phyloP scores from a whole-genome alignment of 1,140 invertebrate species.

The Reticulitermes speratus region DNA sequence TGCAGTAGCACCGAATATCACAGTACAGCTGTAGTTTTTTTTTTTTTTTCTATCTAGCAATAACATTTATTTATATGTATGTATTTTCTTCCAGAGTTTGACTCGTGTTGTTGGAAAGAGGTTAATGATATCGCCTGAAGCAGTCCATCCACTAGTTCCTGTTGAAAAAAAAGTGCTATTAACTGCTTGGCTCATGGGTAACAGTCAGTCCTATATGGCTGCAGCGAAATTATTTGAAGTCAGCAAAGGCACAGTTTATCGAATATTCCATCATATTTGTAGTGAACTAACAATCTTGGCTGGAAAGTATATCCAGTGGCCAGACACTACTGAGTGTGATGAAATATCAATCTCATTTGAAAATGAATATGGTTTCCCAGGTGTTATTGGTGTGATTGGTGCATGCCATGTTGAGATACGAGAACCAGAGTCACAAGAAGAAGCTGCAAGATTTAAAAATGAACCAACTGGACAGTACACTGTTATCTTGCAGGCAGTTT shows the following conservation, averaged over 20 bases:
- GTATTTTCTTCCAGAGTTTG: background rate
- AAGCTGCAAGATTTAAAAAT: constrained; percentile 32
- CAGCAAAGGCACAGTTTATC: background rate
- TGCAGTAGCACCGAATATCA: too few species aligned
- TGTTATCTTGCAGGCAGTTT: constrained; percentile 38
- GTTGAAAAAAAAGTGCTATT: constrained; percentile 21
- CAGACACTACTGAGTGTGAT: constrained; percentile 28
- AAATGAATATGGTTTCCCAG: constrained; percentile 35
- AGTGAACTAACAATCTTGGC: constrained; percentile 20
- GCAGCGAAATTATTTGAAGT: constrained; percentile 19
- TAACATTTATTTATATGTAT: too few species aligned
- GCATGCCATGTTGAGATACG: constrained; percentile 33
- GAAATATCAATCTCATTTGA: constrained; percentile 34
- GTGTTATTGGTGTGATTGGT: constrained; percentile 37
- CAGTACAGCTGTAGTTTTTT: too few species aligned
- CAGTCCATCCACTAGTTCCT: background rate
- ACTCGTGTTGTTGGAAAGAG: background rate
- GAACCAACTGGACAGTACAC: constrained; percentile 33
- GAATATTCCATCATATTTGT: constrained; percentile 27
- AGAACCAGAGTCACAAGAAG: background rate
- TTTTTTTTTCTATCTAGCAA: too few species aligned
- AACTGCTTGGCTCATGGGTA: constrained; percentile 19
- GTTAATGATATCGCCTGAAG: background rate
- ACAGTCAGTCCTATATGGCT: background rate
- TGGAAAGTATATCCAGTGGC: constrained; percentile 35